Base-by-base conservation (phyloP, 2,888 invertebrate species). In the Morinoia aosen region DNA sequence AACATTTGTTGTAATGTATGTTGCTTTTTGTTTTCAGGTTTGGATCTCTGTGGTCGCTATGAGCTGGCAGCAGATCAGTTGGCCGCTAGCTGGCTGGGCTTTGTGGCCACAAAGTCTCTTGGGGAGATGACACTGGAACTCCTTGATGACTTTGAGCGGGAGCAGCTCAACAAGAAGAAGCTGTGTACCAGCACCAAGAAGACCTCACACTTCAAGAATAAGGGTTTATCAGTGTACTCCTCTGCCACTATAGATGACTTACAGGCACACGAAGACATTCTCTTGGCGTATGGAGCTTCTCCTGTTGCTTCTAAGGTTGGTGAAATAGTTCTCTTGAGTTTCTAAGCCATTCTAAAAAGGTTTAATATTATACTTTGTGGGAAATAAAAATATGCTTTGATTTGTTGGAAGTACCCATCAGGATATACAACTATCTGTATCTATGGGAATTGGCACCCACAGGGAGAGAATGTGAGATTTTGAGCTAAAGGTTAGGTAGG, bases 11-110 rank as follows among this genome's bases (percentile, higher is more conserved):
- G 48, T 48, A 4, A 48, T 48, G 48, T 48, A 48, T 48, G 48
- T 48, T 48, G 48, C 48, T 11, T 88, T 88, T 33, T 90, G 58
- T 93, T 11, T 88, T 33, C 96, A 96, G 96, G 96, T 58, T 33
- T 95, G 57, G 95, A 95, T 8, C 40, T 96, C 39, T 96, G 96
- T 95, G 56, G n/a, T 16, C 91, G 91, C 40, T 95, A 96, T 95
- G 95, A 90, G 19, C 48, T 96, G 39, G 96, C 95, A 58, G 95
- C 96, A 0, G 96, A 96, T 56, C 91, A 95, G 88, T 8, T 96
- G 58, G 96, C 96, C n/a, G 96, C 95, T 4, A 91, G 95, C 88
- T 96, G 96, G 96, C 88, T 96, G 48, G 91, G 95, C 58, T 96
- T 95, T 58, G 93, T 95, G 19, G 95, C 14, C 88, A 95, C 64